Base-by-base conservation (phyloP, 1,140 invertebrate genomes). In the Dendroctonus valens region DNA sequence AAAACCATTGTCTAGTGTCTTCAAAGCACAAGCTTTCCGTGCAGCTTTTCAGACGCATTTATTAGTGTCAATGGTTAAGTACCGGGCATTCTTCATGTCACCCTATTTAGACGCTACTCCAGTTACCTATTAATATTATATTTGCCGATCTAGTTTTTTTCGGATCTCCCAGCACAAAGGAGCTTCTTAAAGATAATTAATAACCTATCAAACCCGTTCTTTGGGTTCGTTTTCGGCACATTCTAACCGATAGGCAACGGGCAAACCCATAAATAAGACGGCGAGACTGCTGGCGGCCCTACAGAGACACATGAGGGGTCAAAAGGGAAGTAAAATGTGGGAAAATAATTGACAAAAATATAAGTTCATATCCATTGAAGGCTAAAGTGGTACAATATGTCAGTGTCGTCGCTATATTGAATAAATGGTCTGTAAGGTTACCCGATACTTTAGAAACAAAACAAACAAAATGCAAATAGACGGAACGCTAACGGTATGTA, bases 381-480 rank as follows among this genome's bases (percentile, higher is more conserved):
- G 57, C 26, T 41, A 51, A 61, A 61, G 59, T 61, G 59, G 59
- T 51, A 61, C 48, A 61, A 61, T 61, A 61, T 61, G 59, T 61
- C 59, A 61, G 40, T 48, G 59, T 61, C 59, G 52, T 61, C 48
- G 39, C 44, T 11, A 12, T 61, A 52, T 61, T 61, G 48, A 52
- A 61, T 61, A 61, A 61, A 61, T 61, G 59, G 59, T 61, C 59
- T 52, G 12, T 41, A 8, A 14, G 49, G 59, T 61, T 61, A 61
- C 59, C 59, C 52, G 59, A 61, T 61, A 51, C 59, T 61, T 61
- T 26, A 61, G 59, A 39, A 61, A 61, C 59, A 61, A 61, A 61
- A 61, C 59, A 61, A 61, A 61, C 59, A 61, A 61, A 51, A 61
- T 61, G 59, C 59, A 61, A 61, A 61, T 61, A 61, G 59, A 61